phyloP scores from a whole-genome alignment of 2,797 vertebrate species.

The Hemibagrus guttatus region DNA sequence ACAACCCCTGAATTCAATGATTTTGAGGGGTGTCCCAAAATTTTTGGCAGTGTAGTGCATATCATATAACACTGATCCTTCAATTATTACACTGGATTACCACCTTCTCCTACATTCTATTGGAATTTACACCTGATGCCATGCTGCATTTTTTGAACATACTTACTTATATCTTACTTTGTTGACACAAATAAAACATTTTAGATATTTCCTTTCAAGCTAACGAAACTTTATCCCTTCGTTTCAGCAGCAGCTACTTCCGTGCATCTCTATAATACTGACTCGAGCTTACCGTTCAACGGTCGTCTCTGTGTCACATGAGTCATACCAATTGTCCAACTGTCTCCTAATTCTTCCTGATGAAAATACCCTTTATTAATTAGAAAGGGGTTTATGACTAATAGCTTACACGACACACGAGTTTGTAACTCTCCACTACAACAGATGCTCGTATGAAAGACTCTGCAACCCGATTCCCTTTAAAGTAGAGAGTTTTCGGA shows the following conservation, averaged over 20 bases:
- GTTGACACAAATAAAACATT: neutral
- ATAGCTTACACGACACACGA: neutral
- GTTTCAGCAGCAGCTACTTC: neutral
- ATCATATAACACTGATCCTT: neutral
- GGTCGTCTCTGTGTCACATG: neutral
- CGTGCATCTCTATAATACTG: neutral
- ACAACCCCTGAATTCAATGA: too few species aligned
- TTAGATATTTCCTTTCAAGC: neutral
- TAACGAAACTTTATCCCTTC: neutral
- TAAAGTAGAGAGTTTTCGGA: conserved; percentile 30
- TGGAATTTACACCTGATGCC: neutral
- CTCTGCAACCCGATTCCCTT: conserved; percentile 41
- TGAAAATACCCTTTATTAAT: conserved; percentile 23
- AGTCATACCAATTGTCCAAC: conserved; percentile 16
- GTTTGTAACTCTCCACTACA: conserved; percentile 32
- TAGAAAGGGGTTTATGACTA: conserved; percentile 38
- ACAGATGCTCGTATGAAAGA: conserved; percentile 45
- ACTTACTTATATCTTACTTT: neutral
- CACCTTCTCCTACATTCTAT: neutral
- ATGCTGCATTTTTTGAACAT: neutral
- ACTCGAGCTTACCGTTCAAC: neutral
- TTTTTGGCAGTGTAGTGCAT: too few species aligned
- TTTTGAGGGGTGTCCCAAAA: too few species aligned
- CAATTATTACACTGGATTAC: too few species aligned
- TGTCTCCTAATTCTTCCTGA: neutral